Conservation (phyloP, 1,140 invertebrate species). For the Zaprionus lachaisei region DNA sequence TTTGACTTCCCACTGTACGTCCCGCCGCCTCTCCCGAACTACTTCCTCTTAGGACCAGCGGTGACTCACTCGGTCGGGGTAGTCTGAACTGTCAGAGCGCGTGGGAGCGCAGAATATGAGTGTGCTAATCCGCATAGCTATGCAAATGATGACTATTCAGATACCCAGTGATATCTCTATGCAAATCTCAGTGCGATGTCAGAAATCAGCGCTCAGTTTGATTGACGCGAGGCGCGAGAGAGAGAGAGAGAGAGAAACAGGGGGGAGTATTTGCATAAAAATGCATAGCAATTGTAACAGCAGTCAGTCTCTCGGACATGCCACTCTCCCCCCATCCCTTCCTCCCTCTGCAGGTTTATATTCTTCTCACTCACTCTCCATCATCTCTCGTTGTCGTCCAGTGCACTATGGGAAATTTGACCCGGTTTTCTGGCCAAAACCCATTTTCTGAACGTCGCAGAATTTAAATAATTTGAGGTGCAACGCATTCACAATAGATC, state of each 20-base stretch:
- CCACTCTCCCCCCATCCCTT: not conserved
- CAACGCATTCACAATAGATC: no score
- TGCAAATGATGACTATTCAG: conserved; percentile 21
- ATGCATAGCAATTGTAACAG: conserved; percentile 13
- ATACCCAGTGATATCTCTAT: conserved; percentile 17
- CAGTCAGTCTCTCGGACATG: not conserved
- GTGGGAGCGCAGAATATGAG: not conserved
- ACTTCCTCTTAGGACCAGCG: not conserved
- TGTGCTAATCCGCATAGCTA: conserved; percentile 20
- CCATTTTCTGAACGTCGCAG: no score
- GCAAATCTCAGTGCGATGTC: conserved; percentile 11
- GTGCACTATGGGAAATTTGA: no score
- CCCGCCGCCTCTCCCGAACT: no score
- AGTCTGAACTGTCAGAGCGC: not conserved
- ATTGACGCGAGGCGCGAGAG: conserved; percentile 5
- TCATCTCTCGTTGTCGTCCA: conserved; percentile 3
- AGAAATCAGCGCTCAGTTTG: conserved; percentile 12
- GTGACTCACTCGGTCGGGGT: not conserved
- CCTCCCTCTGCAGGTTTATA: no score
- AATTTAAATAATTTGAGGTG: no score
- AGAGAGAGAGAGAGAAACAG: not conserved
- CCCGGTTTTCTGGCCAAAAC: no score
- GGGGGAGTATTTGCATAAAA: conserved; percentile 9
- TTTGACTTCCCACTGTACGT: not conserved
- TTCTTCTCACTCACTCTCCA: not conserved